Base-by-base conservation (phyloP, 1,140 invertebrate genomes). In the Cyclargus thomasi region DNA sequence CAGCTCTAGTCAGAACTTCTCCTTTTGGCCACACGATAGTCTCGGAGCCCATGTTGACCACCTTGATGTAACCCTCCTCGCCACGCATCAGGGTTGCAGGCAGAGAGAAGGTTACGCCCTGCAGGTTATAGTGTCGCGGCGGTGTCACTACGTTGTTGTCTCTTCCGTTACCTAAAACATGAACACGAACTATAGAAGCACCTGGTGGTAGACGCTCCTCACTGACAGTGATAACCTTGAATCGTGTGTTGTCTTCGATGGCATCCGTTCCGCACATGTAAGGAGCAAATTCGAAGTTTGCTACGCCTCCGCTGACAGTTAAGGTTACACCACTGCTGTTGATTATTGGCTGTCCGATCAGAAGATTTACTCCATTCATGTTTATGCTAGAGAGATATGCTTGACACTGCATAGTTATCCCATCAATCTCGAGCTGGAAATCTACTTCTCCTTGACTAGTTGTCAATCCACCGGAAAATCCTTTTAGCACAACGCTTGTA, bases 401-500 rank as follows among this genome's bases (percentile, higher is more conserved):
- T 3, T 63, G 11, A 16, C 23, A 63, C 7, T 22, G 11, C 29
- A 69, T 47, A 14, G 14, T 59, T 10, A 69, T 65, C 3, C 23
- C 35, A 62, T 69, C 67, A 20, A 69, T 21, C 65, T 69, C 55
- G 7, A 69, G 39, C n/a, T 69, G 29, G 53, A 69, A 69, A 47
- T 69, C 20, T 14, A 69, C 68, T 36, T 65, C 59, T 21, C 69
- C 69, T 3, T 16, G 62, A 22, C 69, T 70, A 6, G 17, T 64
- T 10, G 59, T n/a, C 10, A 57, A 4, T 53, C 21, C 53, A 18
- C 64, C 69, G 11, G 65, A 67, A 35, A 67, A 70, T 5, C 65
- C 65, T 67, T 70, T 67, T 17, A 70, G 35, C 6, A 16, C 8
- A 6, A 53, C 55, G 18, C 39, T 64, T n/a, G 65, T 64, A 59